A percentile compares a stretch with the other conserved stretches of the same genome.
These are phyloP conservation scores for Neodiprion virginianus DNA, from an alignment of 1,140 invertebrate genomes.

Conservation along the genomic window DNA sequence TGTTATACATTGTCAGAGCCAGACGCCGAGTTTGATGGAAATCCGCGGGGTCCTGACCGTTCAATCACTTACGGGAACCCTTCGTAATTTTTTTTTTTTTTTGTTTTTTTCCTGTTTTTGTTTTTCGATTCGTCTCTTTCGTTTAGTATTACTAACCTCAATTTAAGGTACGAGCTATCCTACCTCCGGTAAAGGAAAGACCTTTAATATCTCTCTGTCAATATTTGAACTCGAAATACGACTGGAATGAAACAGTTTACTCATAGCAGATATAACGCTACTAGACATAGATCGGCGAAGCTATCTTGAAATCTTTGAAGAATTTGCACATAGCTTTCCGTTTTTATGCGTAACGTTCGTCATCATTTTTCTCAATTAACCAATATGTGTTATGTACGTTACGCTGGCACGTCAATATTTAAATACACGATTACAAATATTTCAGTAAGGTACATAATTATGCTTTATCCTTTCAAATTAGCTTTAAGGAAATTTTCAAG, in stretches of 20 bases:
- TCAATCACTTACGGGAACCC: too few species aligned
- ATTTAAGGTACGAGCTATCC: too few species aligned
- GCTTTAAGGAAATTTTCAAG: too few species aligned
- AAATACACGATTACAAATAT: too few species aligned
- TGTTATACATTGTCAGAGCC: too few species aligned
- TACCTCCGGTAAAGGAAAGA: not conserved
- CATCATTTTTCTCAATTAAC: too few species aligned
- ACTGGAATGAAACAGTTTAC: not conserved
- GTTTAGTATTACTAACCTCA: too few species aligned
- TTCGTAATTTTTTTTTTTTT: not conserved
- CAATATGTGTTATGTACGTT: too few species aligned
- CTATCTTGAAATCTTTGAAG: not conserved
- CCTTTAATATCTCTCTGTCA: not conserved
- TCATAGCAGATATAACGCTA: not conserved
- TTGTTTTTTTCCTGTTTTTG: not conserved
- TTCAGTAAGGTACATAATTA: too few species aligned
- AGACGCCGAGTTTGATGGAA: not conserved
- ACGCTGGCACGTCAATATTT: too few species aligned
- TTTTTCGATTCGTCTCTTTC: not conserved
- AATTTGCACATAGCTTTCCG: not conserved
- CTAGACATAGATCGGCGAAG: not conserved
- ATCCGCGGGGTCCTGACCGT: not conserved
- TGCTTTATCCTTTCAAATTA: too few species aligned
- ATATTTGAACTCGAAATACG: slow-evolving; percentile 2
- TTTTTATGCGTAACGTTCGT: not conserved